Conservation (phyloP, 2,797 vertebrate genomes). For the Mus minutoides region DNA sequence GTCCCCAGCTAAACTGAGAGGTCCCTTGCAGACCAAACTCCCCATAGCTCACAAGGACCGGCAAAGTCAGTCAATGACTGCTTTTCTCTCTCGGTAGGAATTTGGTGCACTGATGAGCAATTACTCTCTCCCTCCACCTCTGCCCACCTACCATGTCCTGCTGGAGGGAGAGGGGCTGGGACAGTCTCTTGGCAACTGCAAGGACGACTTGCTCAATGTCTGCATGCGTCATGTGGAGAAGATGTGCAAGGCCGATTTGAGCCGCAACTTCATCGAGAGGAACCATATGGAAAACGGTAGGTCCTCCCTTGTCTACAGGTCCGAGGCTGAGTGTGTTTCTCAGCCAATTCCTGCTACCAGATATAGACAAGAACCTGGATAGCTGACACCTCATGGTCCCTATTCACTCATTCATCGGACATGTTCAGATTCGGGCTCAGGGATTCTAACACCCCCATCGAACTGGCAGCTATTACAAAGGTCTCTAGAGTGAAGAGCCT, state of each 20-base stretch:
- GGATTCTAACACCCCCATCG: neutral
- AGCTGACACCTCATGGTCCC: neutral
- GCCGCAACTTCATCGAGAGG: slow-evolving; percentile 89
- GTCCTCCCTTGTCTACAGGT: neutral
- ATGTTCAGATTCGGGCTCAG: neutral
- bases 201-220: slow-evolving; percentile 87
- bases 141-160: slow-evolving; percentile 89
- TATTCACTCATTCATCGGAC: neutral
- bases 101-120: slow-evolving; percentile 89
- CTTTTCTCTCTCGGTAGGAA: slow-evolving; percentile 82
- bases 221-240: slow-evolving; percentile 90
- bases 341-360: neutral
- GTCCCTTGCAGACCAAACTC: neutral
- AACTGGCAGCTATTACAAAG: neutral
- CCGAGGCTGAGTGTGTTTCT: neutral
- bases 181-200: slow-evolving; percentile 87
- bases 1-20: neutral
- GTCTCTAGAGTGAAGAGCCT: neutral
- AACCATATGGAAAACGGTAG: slow-evolving; percentile 89
- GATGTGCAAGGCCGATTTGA: slow-evolving; percentile 88
- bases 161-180: slow-evolving; percentile 89
- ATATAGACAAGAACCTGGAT: neutral
- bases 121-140: slow-evolving; percentile 87
- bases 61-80: neutral
- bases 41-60: neutral